A percentile compares a stretch with the other conserved stretches of the same genome.
phyloP scores from a whole-genome alignment of 2,888 invertebrate species.

The Polydrusus pterygomalis region DNA sequence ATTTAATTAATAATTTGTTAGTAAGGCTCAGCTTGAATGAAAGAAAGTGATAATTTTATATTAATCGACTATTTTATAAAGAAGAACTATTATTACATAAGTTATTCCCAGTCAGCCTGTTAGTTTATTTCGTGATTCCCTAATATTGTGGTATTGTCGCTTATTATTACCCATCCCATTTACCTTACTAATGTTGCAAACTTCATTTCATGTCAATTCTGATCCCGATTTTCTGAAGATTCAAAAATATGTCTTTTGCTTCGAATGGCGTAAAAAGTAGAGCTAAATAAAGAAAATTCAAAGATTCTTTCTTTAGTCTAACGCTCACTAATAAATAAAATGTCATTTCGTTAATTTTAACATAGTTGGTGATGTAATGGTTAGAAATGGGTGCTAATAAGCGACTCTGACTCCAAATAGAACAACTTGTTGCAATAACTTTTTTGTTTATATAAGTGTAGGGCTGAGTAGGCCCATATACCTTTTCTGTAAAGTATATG shows the following conservation, averaged over 20 bases:
- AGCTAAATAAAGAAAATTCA: no score
- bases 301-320: no score
- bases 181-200: background rate
- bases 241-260: no score
- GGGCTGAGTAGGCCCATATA: constrained; percentile 46
- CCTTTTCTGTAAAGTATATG: constrained; percentile 48
- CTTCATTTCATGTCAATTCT: no score
- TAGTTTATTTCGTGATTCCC: constrained; percentile 54
- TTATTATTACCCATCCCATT: background rate
- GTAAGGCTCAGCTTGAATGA: constrained; percentile 71
- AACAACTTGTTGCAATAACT: constrained; percentile 51
- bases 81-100: constrained; percentile 68
- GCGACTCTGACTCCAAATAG: constrained; percentile 23
- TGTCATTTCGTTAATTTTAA: no score
- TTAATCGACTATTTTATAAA: constrained; percentile 71
- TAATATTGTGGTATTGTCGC: constrained; percentile 31
- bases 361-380: background rate
- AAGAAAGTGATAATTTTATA: constrained; percentile 72
- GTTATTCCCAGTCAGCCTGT: constrained; percentile 68
- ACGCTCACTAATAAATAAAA: no score
- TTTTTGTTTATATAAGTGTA: constrained; percentile 52
- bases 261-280: no score
- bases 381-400: background rate
- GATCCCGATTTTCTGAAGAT: no score
- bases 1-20: constrained; percentile 61